A percentile compares a stretch with the other conserved stretches of the same genome.
These are phyloP conservation scores for Lordiphosa fenestrarum DNA, from an alignment of 2,888 invertebrate genomes.

Conservation along the genomic window DNA sequence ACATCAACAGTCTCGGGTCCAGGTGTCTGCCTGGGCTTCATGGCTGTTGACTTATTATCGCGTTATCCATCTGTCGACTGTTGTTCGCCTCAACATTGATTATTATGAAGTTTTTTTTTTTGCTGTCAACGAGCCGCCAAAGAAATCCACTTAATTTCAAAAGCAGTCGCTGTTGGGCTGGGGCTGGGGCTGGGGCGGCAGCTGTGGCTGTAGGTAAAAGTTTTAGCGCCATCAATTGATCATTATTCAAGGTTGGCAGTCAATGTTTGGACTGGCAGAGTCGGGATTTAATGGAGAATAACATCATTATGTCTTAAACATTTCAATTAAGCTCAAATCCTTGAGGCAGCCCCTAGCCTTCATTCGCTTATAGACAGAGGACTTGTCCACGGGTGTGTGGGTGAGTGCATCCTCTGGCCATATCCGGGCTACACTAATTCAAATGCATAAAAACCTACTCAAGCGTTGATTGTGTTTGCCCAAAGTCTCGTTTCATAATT, in stretches of 20 bases:
- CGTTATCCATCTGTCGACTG: conserved; percentile 33
- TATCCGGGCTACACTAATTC: conserved; percentile 49
- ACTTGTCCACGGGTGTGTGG: neutral
- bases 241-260: conserved; percentile 52
- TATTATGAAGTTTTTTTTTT: conserved; percentile 53
- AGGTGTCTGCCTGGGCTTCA: conserved; percentile 49
- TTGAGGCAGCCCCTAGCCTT: conserved; percentile 14
- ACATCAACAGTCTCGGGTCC: conserved; percentile 31
- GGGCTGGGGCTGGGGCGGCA: neutral
- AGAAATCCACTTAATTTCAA: conserved; percentile 55
- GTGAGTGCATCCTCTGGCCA: conserved; percentile 8
- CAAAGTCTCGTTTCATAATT: conserved; percentile 76
- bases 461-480: conserved; percentile 75
- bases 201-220: conserved; percentile 23
- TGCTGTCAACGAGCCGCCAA: conserved; percentile 39
- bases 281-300: conserved; percentile 14
- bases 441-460: conserved; percentile 70
- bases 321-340: conserved; percentile 34
- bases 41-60: conserved; percentile 49
- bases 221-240: conserved; percentile 52
- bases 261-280: conserved; percentile 5
- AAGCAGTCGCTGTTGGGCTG: conserved; percentile 12
- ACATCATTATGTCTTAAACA: conserved; percentile 16
- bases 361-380: conserved; percentile 29
- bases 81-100: conserved; percentile 34